phyloP scores from a whole-genome alignment of 1,140 invertebrate species.

The Phymorhynchus buccinoides region DNA sequence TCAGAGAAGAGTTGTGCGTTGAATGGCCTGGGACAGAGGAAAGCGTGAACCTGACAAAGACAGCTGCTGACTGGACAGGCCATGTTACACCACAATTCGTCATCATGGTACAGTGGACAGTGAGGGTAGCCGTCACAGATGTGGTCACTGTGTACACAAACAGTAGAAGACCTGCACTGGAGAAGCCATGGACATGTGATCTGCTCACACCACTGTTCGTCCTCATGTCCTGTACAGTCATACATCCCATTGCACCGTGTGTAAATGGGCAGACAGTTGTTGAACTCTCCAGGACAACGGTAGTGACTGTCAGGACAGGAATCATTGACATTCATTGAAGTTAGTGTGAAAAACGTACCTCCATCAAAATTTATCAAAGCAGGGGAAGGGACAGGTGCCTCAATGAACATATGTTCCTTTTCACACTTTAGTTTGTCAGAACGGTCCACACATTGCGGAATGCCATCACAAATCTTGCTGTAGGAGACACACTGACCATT shows the following conservation, averaged over 20 bases:
- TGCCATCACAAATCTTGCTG: no score
- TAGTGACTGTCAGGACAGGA: conserved; percentile 24
- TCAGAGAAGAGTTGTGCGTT: background rate
- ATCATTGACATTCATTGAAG: background rate
- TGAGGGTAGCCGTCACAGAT: conserved; percentile 27
- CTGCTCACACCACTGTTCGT: conserved; percentile 3
- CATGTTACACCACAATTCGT: conserved; percentile 39
- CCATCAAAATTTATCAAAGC: conserved; percentile 11
- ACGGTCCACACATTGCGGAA: no score
- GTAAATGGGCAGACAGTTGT: conserved; percentile 11
- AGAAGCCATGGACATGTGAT: conserved; percentile 40
- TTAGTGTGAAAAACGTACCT: background rate
- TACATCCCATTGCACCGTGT: conserved; percentile 30
- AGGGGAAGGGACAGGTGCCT: background rate
- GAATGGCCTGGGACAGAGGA: conserved; percentile 1
- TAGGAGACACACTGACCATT: no score
- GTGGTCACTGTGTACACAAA: conserved; percentile 30
- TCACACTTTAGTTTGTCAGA: no score
- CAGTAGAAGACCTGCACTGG: conserved; percentile 10
- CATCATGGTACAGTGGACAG: conserved; percentile 39
- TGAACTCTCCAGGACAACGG: background rate
- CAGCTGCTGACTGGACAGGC: conserved; percentile 49
- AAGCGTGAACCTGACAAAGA: background rate
- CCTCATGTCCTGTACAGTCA: conserved; percentile 17
- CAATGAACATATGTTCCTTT: no score